Base-by-base conservation (phyloP, 2,113 vertebrate species). In the Cochlearius cochlearius region DNA sequence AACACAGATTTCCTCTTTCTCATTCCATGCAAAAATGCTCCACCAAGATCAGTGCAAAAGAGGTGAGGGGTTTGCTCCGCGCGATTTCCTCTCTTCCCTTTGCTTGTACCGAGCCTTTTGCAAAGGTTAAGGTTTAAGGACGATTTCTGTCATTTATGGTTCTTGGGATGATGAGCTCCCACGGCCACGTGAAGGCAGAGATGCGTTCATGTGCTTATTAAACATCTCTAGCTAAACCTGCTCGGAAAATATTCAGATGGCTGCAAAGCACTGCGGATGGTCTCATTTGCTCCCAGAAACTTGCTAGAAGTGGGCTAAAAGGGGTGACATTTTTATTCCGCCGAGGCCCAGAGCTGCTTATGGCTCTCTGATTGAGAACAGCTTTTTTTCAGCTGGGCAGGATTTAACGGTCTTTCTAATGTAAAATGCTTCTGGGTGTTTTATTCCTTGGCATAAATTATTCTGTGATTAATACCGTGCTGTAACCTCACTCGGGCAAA, bases 151-250 rank as follows among this genome's bases (percentile, higher is more conserved):
- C 66, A 8, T 59, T 66, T 47, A 2, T 1, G 20, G 15, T 5
- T 78, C 30, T 64, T 14, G 23, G 52, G 43, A 27, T 30, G n/a
- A 8, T 14, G 2, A 55, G 5, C 12, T 45, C 45, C 43, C 4
- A 1, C 23, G 23, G 11, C 55, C 39, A n/a, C 0, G 0, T 5
- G 78, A 92, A 85, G 39, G 52, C 34, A 62, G 56, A 59, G 64
- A 26, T 26, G 23, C 0, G 0, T 47, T 58, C 0, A 0, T 7
- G 11, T 47, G 25, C 34, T 55, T 49, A 26, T 64, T 55, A 20
- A 64, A 63, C 9, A 45, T 15, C 52, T 66, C 17, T 20, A 25
- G n/a, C 22, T 60, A 41, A 12, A 11, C 18, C 15, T 83, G 50
- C 32, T 32, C 1, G 1, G 72, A 58, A 88, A 86, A 78, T 7